Base-by-base conservation (phyloP, 2,888 invertebrate genomes). In the Mesorhabditis spiculigera region DNA sequence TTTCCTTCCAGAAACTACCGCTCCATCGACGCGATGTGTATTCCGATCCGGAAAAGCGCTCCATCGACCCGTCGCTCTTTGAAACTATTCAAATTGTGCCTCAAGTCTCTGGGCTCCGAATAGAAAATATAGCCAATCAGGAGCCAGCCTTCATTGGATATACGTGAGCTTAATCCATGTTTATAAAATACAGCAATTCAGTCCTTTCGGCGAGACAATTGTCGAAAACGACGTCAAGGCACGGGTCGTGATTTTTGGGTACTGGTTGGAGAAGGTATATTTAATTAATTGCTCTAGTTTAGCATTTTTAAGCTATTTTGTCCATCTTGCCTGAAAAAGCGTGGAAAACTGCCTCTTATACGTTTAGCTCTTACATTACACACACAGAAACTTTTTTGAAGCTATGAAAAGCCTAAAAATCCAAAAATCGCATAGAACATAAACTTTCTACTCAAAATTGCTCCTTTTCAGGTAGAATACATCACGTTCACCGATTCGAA, bases 221-320 rank as follows among this genome's bases (percentile, higher is more conserved):
- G 84, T 84, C 1, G 73, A 78, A 43, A 79, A 83, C 5, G 74
- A 81, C 65, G 71, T 71, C 5, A 45, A 58, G 8, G 79, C 82
- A 4, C 72, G 75, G 6, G 73, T 83, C 13, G 79, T 84, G 1
- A 67, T 84, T 28, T 84, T 82, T 64, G 84, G 84, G 3, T 76
- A 77, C 72, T 81, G 78, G 70, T 64, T 84, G 42, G 82, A 85
- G 75, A 78, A 82, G 70, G 79, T 84, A 66, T 65, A 28, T 28
- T 28, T 28, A 28, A 28, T 28, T 28, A 28, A 28, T 28, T 28
- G 28, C 28, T 1, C 28, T 28, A 28, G 28, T 28, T 28, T 28
- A 28, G 28, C 28, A 28, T 1, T 28, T 28, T 28, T 3, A 28
- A 3, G 28, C 28, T 28, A 28, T 28, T 28, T 3, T 28, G 3